These are phyloP conservation scores for Esperia sulphurella DNA, from an alignment of 2,888 invertebrate genomes.

Conservation along the genomic window DNA sequence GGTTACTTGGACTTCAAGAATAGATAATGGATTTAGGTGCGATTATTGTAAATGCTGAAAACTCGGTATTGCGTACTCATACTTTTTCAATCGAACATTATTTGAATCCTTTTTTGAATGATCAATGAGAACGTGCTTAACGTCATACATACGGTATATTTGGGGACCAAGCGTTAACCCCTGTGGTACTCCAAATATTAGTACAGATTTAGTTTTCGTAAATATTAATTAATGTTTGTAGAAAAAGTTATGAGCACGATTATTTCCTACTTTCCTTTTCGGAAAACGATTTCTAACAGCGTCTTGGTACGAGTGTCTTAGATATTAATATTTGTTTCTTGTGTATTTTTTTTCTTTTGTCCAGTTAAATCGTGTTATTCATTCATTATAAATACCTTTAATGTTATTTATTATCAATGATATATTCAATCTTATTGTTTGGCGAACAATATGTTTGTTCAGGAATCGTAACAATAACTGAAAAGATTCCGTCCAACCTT, in stretches of 20 bases:
- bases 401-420: slow-evolving; percentile 2
- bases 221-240: slow-evolving; percentile 15
- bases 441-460: slow-evolving; percentile 1
- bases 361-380: slow-evolving; percentile 25
- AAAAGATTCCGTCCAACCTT: slow-evolving; percentile 8
- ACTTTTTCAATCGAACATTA: slow-evolving; percentile 36
- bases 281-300: slow-evolving; percentile 64
- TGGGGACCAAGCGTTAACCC: slow-evolving; percentile 15
- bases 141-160: slow-evolving; percentile 10
- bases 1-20: slow-evolving; percentile 77
- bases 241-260: slow-evolving; percentile 46
- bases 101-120: neutral
- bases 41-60: slow-evolving; percentile 69
- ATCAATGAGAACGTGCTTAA: neutral
- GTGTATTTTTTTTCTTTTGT: slow-evolving; percentile 38
- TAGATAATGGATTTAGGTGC: slow-evolving; percentile 74
- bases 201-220: neutral
- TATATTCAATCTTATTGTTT: slow-evolving; percentile 9
- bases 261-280: slow-evolving; percentile 35
- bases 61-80: slow-evolving; percentile 22
- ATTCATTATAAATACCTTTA: slow-evolving; percentile 12
- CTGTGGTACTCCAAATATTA: slow-evolving; percentile 15
- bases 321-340: slow-evolving; percentile 54
- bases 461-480: slow-evolving; percentile 1
- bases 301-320: slow-evolving; percentile 77